Evolutionary conservation across 2,888 invertebrate species (phyloP).

Genomic region (Brenthis hecate): DNA sequence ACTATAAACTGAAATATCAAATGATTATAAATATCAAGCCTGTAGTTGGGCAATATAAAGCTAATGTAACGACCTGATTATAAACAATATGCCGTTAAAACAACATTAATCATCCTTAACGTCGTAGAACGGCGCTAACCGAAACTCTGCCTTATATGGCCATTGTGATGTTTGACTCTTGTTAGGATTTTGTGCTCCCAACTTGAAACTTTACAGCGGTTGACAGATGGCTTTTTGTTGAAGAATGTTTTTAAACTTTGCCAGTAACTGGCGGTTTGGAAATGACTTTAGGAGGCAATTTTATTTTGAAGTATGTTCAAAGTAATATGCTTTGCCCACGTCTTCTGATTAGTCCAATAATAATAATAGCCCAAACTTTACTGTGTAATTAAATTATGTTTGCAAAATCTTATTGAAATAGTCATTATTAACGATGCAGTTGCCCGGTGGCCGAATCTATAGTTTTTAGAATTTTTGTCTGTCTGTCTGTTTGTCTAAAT

Average conservation of each 20-base stretch:
- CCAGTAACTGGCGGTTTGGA: neutral
- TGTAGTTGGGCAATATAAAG: slow-evolving; percentile 1
- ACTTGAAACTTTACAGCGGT: slow-evolving; percentile 25
- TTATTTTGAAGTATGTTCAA: neutral
- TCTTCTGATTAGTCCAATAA: too few species aligned
- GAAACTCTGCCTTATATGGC: slow-evolving; percentile 14
- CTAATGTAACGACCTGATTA: slow-evolving; percentile 27
- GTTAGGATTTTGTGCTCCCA: slow-evolving; percentile 24
- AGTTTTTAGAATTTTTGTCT: too few species aligned
- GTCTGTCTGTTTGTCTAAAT: too few species aligned
- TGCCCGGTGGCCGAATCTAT: too few species aligned
- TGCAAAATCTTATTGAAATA: too few species aligned
- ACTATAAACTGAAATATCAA: too few species aligned
- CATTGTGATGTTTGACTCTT: slow-evolving; percentile 28
- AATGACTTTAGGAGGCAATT: neutral
- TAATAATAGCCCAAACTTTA: too few species aligned
- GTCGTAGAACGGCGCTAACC: slow-evolving; percentile 46
- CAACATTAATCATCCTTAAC: slow-evolving; percentile 59
- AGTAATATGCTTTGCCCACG: too few species aligned
- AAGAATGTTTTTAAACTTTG: slow-evolving; percentile 6
- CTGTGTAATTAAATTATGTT: too few species aligned
- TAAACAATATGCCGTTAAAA: slow-evolving; percentile 65
- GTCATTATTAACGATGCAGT: too few species aligned
- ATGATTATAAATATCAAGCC: too few species aligned
- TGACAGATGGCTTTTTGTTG: slow-evolving; percentile 28